Percentiles rank a stretch among this genome's conserved stretches.
Evolutionary conservation across 2,113 vertebrate species (phyloP).

Genomic region (Macroglossus sobrinus): DNA sequence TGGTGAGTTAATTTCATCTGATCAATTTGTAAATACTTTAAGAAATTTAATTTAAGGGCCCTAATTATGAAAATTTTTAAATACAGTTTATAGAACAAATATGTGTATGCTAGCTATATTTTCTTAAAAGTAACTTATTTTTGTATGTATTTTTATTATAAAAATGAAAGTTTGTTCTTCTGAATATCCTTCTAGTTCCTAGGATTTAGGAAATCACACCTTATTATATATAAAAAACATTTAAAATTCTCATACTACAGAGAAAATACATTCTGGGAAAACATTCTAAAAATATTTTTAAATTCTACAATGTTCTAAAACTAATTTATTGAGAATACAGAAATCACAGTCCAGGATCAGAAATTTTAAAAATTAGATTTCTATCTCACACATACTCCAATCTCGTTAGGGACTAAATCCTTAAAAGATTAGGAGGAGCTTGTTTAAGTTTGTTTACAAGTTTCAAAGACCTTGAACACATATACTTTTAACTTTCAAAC

Average conservation of each 20-base stretch:
- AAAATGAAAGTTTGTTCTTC: background rate
- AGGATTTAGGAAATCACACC: background rate
- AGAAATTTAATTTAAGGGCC: background rate
- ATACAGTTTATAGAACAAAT: background rate
- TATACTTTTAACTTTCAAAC: background rate
- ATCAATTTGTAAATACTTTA: background rate
- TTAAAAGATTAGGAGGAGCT: background rate
- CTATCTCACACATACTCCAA: background rate
- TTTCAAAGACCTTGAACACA: background rate
- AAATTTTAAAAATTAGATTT: background rate
- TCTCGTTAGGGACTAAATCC: background rate
- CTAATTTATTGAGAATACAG: background rate
- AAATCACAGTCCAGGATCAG: background rate
- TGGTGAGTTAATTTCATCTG: constrained; percentile 62
- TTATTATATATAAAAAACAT: background rate
- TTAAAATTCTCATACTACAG: background rate
- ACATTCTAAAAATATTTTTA: background rate
- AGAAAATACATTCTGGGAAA: background rate
- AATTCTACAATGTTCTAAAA: background rate
- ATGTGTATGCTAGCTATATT: background rate
- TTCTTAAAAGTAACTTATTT: background rate
- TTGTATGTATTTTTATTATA: constrained; percentile 4
- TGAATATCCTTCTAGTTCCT: background rate
- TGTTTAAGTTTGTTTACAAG: background rate
- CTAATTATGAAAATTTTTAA: constrained; percentile 6